Evolutionary conservation across 2,888 invertebrate species (phyloP).

Genomic region (Myopa testacea): DNA sequence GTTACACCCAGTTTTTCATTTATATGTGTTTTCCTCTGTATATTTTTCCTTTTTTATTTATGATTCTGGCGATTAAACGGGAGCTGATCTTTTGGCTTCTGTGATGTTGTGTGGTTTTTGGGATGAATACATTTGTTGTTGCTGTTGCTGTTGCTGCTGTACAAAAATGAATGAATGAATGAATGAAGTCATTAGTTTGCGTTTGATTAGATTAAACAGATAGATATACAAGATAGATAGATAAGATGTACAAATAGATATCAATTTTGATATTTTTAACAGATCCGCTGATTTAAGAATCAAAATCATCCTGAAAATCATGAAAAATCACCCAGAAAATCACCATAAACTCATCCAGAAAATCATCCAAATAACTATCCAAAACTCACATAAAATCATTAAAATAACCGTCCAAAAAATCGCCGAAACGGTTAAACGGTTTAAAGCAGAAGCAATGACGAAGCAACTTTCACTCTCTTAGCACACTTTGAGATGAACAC

Average conservation of each 20-base stretch:
- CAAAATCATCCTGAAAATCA: background rate
- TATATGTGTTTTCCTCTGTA: background rate
- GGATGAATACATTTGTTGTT: background rate
- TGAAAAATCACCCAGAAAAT: background rate
- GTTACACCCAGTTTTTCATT: background rate
- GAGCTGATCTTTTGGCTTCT: conserved; percentile 24
- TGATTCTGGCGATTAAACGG: background rate
- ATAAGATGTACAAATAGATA: background rate
- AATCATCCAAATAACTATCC: too few species aligned
- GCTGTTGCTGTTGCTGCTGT: background rate
- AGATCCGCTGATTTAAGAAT: background rate
- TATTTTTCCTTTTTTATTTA: background rate
- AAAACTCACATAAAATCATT: too few species aligned
- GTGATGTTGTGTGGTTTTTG: background rate
- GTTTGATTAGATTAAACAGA: conserved; percentile 5
- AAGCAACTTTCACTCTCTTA: too few species aligned
- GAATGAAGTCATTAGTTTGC: background rate
- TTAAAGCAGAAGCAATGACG: too few species aligned
- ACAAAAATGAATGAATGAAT: too few species aligned
- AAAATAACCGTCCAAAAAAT: too few species aligned
- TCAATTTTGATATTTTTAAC: background rate
- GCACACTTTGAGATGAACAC: too few species aligned
- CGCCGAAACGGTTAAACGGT: too few species aligned
- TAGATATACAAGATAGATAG: background rate
- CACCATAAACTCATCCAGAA: too few species aligned